Conservation (phyloP, 2,797 vertebrate species). For the Microctenopoma steveboyesi region DNA sequence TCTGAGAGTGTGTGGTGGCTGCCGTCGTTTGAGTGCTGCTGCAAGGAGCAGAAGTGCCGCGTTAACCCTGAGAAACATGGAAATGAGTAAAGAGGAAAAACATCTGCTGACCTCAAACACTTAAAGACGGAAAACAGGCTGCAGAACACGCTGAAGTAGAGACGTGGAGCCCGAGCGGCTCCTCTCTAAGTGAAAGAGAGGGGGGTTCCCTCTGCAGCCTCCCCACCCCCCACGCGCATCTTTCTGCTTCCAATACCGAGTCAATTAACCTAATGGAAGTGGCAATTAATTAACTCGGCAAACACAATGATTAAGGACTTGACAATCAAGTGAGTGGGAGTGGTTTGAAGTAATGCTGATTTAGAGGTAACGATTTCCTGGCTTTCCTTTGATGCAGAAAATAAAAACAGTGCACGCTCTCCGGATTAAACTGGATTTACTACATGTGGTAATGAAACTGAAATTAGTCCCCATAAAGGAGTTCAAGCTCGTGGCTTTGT, state of each 20-base stretch:
- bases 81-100: background rate
- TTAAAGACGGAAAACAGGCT: background rate
- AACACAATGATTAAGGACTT: constrained; percentile 72
- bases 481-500: constrained; percentile 1
- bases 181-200: constrained; percentile 37
- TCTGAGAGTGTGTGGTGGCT: background rate
- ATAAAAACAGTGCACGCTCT: background rate
- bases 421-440: constrained; percentile 24
- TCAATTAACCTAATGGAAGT: constrained; percentile 80
- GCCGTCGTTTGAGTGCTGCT: background rate
- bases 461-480: background rate
- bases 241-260: constrained; percentile 55
- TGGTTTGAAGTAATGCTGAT: constrained; percentile 39
- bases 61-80: constrained; percentile 7
- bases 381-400: constrained; percentile 17
- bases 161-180: constrained; percentile 31
- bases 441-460: background rate
- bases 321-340: constrained; percentile 67
- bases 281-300: constrained; percentile 77
- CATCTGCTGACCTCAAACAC: constrained; percentile 3
- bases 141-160: background rate
- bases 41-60: background rate
- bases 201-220: background rate
- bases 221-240: constrained; percentile 43
- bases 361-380: constrained; percentile 55